A percentile compares a stretch with the other conserved stretches of the same genome.
Evolutionary conservation across 2,888 invertebrate genomes (phyloP).

Genomic region (Sphaerophoria rueppellii): DNA sequence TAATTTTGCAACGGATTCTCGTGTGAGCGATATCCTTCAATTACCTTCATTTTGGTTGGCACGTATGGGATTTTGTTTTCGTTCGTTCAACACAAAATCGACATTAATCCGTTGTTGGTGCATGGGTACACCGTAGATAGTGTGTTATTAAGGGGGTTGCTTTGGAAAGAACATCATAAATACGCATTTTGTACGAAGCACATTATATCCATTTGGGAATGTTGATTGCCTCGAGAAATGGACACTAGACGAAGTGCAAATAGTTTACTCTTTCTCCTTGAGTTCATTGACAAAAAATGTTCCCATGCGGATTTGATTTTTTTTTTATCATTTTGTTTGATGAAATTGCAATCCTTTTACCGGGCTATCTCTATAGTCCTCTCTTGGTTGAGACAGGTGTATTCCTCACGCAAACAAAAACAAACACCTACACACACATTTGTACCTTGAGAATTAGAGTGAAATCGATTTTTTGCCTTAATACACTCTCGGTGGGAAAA

Average conservation of each 20-base stretch:
- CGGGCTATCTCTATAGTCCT: not conserved
- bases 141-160: not conserved
- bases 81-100: slow-evolving; percentile 19
- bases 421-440: not conserved
- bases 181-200: not conserved
- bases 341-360: slow-evolving; percentile 30
- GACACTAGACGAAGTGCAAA: slow-evolving; percentile 21
- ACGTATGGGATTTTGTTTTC: slow-evolving; percentile 18
- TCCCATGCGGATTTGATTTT: slow-evolving; percentile 44
- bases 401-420: not conserved
- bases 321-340: not conserved
- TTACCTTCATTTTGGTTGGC: slow-evolving; percentile 27
- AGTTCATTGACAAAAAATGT: slow-evolving; percentile 16
- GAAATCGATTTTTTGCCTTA: slow-evolving; percentile 55
- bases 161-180: not conserved
- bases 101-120: slow-evolving; percentile 28
- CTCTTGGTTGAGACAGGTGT: slow-evolving; percentile 19
- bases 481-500: not conserved
- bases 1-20: slow-evolving; percentile 20
- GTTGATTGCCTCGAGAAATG: slow-evolving; percentile 38
- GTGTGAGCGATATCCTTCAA: slow-evolving; percentile 44
- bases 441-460: slow-evolving; percentile 24
- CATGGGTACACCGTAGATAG: not conserved
- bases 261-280: not conserved
- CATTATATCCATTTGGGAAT: slow-evolving; percentile 23